phyloP scores from a whole-genome alignment of 2,888 invertebrate species.

The Hermaeophaga mercurialis region DNA sequence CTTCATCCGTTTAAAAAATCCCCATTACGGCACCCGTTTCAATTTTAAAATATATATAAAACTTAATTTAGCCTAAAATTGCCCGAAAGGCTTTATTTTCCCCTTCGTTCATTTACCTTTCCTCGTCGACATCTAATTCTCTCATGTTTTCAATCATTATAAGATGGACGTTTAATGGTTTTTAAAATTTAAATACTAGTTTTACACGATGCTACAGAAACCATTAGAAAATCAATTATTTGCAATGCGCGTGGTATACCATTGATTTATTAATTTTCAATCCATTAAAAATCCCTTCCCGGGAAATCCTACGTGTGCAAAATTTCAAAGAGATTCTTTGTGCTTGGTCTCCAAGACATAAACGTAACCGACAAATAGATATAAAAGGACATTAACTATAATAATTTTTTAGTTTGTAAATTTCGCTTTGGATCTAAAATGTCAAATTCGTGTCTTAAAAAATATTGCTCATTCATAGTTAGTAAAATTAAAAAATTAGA shows the following conservation, averaged over 20 bases:
- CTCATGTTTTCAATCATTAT: not conserved
- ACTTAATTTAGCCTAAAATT: too few species aligned
- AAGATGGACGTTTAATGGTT: not conserved
- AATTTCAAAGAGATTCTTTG: constrained; percentile 10
- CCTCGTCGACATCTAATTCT: not conserved
- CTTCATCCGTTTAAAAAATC: too few species aligned
- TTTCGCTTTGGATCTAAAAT: too few species aligned
- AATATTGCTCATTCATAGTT: too few species aligned
- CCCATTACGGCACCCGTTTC: too few species aligned
- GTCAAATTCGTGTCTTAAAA: too few species aligned
- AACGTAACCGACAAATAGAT: not conserved
- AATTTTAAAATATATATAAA: too few species aligned
- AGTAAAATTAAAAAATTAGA: too few species aligned
- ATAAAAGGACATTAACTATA: too few species aligned
- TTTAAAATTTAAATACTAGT: not conserved
- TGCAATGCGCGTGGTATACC: constrained; percentile 10
- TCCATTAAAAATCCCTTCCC: constrained; percentile 24
- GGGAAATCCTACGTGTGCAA: constrained; percentile 22
- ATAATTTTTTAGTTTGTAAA: too few species aligned
- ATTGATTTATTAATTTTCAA: constrained; percentile 30
- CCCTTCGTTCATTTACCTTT: too few species aligned
- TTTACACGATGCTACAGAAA: not conserved
- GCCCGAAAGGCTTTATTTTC: too few species aligned
- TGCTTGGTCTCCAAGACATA: not conserved
- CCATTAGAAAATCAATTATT: constrained; percentile 22